Base-by-base conservation (phyloP, 2,888 invertebrate genomes). In the Emesis russula region DNA sequence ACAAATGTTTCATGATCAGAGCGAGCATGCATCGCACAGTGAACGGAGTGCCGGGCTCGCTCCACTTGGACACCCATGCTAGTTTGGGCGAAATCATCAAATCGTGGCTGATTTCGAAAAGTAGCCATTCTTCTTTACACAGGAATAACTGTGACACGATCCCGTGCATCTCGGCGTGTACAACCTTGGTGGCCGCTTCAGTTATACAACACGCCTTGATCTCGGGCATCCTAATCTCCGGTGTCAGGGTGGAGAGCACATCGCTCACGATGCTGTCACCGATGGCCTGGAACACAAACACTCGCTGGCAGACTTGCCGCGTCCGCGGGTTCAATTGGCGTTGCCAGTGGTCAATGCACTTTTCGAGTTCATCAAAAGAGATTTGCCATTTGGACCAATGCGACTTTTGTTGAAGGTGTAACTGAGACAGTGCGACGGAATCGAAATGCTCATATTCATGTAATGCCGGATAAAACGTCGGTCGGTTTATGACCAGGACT, bases 261-360 rank as follows among this genome's bases (percentile, higher is more conserved):
- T 58, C 58, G 13, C 58, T 13, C 76, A 58, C 31, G 58, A 76
- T 58, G 15, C 76, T 33, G 15, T 58, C 53, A 58, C 58, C 18
- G 63, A 76, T 48, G 58, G 63, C 76, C 33, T 48, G 48, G 36
- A 76, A 76, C 15, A 31, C 33, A 76, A 58, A 76, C 36, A 76
- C 58, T 44, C 58, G 63, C 18, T 63, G 63, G 63, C 25, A 63
- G 63, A 63, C 9, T 63, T 63, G 63, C 99, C 95, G 99, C 99
- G 75, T 44, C 53, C 18, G 31, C 44, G 31, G 77, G 7, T 4
- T 44, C 25, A 13, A 18, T 41, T 36, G 11, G 25, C 75, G 15
- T 68, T 3, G n/a, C 41, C 41, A 33, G 3, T 74, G 5, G 36
- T 74, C n/a, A 13, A 25, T 75, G 75, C 71, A 36, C 71, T 71